Conservation (phyloP, 2,113 vertebrate genomes). For the Dicaeum eximium region DNA sequence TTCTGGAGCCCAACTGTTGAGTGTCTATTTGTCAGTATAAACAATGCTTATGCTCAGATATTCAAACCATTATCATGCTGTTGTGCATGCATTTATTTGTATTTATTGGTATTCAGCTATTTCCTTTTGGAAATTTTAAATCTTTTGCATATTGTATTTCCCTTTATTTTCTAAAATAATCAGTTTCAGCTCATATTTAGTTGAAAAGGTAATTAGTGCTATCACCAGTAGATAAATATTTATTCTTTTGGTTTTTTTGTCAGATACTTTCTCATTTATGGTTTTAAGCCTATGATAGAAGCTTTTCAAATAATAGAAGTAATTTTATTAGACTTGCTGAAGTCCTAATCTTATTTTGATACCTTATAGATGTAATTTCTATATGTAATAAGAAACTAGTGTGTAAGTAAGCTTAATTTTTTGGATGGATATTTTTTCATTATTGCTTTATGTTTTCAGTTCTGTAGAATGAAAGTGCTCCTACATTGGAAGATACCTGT, state of each 20-base stretch:
- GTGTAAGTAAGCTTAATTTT: neutral
- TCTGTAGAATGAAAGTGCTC: neutral
- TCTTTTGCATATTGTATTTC: neutral
- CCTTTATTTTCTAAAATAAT: neutral
- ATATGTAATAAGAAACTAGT: neutral
- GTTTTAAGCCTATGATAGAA: neutral
- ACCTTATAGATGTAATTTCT: neutral
- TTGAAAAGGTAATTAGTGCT: neutral
- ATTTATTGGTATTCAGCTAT: neutral
- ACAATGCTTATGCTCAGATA: neutral
- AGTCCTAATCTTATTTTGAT: neutral
- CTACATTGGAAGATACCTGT: neutral
- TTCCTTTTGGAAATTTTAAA: neutral
- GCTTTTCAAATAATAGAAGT: neutral
- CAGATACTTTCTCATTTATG: neutral
- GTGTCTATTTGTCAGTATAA: neutral
- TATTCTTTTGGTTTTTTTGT: neutral
- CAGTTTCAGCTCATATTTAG: neutral
- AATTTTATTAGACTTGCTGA: neutral
- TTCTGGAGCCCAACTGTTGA: neutral
- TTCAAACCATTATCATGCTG: neutral
- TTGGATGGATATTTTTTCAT: neutral
- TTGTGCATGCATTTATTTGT: neutral
- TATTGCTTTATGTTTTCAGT: neutral
- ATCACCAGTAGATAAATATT: neutral